Evolutionary conservation across 2,797 vertebrate genomes (phyloP).

Genomic region (Myiotriccus ornatus): DNA sequence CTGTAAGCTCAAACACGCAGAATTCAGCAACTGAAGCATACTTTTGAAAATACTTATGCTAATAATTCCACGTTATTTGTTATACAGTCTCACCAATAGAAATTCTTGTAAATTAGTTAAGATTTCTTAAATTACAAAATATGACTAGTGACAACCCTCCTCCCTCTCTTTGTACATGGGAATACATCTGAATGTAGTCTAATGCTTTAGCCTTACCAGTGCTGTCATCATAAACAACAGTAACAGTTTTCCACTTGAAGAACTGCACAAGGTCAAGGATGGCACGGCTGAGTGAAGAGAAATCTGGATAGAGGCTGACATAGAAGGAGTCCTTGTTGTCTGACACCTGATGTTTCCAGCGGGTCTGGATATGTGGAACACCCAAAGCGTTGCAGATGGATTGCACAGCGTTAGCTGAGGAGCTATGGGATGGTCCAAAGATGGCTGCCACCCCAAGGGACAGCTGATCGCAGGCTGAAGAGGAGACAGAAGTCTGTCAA

Average conservation of each 20-base stretch:
- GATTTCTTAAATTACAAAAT: neutral
- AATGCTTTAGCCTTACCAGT: constrained; percentile 83
- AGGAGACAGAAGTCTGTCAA: constrained; percentile 70
- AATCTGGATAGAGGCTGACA: constrained; percentile 96
- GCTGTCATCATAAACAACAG: constrained; percentile 97
- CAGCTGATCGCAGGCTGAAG: constrained; percentile 94
- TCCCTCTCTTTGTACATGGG: neutral
- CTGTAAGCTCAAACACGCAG: neutral
- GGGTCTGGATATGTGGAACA: constrained; percentile 97
- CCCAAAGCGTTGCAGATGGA: constrained; percentile 98
- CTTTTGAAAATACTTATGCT: neutral
- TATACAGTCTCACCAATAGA: neutral
- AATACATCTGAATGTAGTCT: neutral
- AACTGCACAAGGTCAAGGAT: constrained; percentile 98
- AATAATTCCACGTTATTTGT: neutral
- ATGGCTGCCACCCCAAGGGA: constrained; percentile 97
- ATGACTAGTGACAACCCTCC: neutral
- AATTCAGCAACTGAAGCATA: neutral
- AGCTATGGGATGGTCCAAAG: constrained; percentile 98
- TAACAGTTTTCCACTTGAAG: constrained; percentile 99
- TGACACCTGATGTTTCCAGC: constrained; percentile 98
- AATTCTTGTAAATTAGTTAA: neutral
- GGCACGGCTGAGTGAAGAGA: constrained; percentile 95
- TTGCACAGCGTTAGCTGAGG: constrained; percentile 96
- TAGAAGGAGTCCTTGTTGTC: constrained; percentile 98